A percentile compares a stretch with the other conserved stretches of the same genome.
These are phyloP conservation scores for Phalacrocorax aristotelis DNA, from an alignment of 2,113 vertebrate genomes.

Conservation along the genomic window DNA sequence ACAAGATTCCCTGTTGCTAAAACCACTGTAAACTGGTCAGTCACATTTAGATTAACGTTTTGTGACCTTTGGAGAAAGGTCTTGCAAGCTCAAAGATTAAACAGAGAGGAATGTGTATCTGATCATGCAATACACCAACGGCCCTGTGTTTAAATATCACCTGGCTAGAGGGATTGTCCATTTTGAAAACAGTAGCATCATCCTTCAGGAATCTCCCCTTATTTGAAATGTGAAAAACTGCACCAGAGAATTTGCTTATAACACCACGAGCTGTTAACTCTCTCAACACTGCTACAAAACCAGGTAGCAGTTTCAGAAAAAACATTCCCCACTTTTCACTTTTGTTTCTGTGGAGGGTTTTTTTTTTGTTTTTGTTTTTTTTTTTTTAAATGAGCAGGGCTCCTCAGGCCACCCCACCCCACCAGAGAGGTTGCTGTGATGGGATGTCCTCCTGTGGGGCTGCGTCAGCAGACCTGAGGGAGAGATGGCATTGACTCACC, in stretches of 20 bases:
- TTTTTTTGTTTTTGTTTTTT: not conserved
- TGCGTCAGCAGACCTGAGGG: rapidly evolving
- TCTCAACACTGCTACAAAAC: not conserved
- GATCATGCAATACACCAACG: not conserved
- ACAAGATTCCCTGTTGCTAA: not conserved
- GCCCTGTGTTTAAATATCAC: not conserved
- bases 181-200: not conserved
- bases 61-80: conserved; percentile 23
- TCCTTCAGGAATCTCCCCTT: not conserved
- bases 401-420: not conserved
- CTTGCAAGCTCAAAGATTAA: not conserved
- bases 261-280: not conserved
- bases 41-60: not conserved
- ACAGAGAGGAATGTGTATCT: not conserved
- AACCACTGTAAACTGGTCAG: not conserved
- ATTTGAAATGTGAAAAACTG: not conserved
- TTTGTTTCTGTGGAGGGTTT: not conserved
- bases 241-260: not conserved
- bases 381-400: not conserved
- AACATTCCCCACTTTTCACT: not conserved
- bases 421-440: not conserved
- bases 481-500: not conserved
- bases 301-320: not conserved
- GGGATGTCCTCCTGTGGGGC: not conserved
- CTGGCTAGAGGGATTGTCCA: not conserved